Conservation (phyloP, 2,797 vertebrate genomes). For the Nyctibius grandis region DNA sequence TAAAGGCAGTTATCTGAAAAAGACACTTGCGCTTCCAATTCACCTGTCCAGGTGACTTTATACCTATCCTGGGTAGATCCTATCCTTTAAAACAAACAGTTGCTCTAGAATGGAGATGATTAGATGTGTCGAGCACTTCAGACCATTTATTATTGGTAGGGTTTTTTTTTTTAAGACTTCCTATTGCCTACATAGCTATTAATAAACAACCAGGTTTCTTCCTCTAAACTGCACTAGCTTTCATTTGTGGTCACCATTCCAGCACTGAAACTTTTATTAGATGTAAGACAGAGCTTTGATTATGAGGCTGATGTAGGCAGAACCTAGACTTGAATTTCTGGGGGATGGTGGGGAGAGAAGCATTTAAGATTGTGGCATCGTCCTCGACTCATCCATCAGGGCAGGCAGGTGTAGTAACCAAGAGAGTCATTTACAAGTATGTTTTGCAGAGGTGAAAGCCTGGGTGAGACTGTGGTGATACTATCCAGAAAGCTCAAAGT, state of each 20-base stretch:
- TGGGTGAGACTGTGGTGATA: not conserved
- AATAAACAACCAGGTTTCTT: not conserved
- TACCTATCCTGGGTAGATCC: not conserved
- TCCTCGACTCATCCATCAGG: not conserved
- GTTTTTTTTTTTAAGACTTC: not conserved
- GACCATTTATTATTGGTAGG: not conserved
- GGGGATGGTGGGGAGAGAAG: not conserved
- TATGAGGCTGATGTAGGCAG: not conserved
- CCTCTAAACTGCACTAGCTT: not conserved
- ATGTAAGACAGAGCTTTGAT: not conserved
- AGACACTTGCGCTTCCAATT: not conserved
- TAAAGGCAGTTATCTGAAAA: not conserved
- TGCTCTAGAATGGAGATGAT: not conserved
- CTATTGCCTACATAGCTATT: not conserved
- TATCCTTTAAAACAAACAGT: not conserved
- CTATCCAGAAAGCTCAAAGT: not conserved
- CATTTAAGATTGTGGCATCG: accelerated
- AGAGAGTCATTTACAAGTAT: not conserved
- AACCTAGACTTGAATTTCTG: not conserved
- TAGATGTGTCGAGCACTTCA: not conserved
- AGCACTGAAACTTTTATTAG: not conserved
- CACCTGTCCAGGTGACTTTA: not conserved
- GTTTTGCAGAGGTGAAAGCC: not conserved
- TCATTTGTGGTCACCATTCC: not conserved
- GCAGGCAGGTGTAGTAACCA: not conserved